Evolutionary conservation across 2,888 invertebrate species (phyloP).

Genomic region (Spisula subtruncata): DNA sequence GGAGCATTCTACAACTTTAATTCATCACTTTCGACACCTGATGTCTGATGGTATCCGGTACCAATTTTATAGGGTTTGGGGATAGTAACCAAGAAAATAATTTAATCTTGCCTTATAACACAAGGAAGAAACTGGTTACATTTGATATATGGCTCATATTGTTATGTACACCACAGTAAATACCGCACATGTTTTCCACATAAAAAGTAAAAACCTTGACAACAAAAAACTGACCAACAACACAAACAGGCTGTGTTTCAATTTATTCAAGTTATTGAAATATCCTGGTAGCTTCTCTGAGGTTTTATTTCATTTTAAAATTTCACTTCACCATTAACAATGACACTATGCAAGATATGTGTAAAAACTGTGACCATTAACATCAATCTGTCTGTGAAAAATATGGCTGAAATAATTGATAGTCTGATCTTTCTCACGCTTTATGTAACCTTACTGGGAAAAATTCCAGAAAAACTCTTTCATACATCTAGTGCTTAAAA

Average conservation of each 20-base stretch:
- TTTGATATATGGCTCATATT: not conserved
- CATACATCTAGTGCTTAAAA: too few relatives aligned
- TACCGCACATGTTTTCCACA: not conserved
- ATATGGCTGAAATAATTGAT: not conserved
- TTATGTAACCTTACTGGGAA: not conserved
- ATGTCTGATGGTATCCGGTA: too few relatives aligned
- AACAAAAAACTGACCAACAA: not conserved
- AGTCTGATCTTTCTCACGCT: not conserved
- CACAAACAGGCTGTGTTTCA: conserved; percentile 17
- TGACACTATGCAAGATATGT: not conserved
- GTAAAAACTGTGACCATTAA: conserved; percentile 17
- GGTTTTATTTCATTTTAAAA: conserved; percentile 8
- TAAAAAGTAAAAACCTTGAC: not conserved
- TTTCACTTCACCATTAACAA: not conserved
- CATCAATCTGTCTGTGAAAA: conserved; percentile 24
- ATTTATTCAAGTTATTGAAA: not conserved
- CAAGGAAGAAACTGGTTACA: not conserved
- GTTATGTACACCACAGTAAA: not conserved
- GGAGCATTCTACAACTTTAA: too few relatives aligned
- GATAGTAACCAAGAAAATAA: too few relatives aligned
- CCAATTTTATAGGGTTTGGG: too few relatives aligned
- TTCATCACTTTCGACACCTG: too few relatives aligned
- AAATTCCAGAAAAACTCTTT: not conserved
- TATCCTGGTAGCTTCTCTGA: not conserved
- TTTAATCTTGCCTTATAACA: not conserved